Percentiles rank a stretch among this genome's conserved stretches.
phyloP scores from a whole-genome alignment of 1,140 invertebrate species.

The Drosophila mojavensis region DNA sequence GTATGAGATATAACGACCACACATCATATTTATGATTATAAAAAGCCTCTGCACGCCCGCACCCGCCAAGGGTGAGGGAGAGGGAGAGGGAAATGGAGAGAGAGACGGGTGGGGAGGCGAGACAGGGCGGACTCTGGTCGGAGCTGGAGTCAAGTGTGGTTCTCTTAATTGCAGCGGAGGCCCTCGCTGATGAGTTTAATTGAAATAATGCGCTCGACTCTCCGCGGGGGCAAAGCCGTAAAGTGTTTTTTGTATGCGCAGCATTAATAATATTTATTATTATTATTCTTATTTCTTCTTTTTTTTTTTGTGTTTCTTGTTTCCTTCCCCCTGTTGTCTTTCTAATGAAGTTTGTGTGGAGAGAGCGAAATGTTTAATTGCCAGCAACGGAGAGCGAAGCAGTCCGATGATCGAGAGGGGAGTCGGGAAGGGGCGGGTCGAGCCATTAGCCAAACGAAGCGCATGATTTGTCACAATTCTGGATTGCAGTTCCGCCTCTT shows the following conservation, averaged over 20 bases:
- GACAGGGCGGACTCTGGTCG: not conserved
- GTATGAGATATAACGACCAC: constrained; percentile 37
- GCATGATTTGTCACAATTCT: constrained; percentile 67
- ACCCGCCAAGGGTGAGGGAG: constrained; percentile 11
- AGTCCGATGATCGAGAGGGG: not conserved
- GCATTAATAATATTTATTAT: constrained; percentile 75
- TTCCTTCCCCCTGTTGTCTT: constrained; percentile 33
- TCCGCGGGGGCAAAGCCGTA: constrained; percentile 42
- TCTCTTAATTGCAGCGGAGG: constrained; percentile 70
- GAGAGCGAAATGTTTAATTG: constrained; percentile 65
- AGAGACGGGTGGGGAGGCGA: not conserved
- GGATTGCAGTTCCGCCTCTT: constrained; percentile 29
- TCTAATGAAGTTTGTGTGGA: constrained; percentile 63
- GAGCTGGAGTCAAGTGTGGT: constrained; percentile 63
- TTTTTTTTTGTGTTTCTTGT: not conserved
- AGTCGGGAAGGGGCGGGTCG: not conserved
- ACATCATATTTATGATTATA: constrained; percentile 66
- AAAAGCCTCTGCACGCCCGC: constrained; percentile 49
- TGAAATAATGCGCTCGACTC: constrained; percentile 73
- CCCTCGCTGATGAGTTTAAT: constrained; percentile 77
- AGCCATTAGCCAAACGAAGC: constrained; percentile 64
- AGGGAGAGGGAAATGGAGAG: not conserved
- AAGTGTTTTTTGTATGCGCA: constrained; percentile 35
- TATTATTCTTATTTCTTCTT: constrained; percentile 10
- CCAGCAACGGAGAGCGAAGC: constrained; percentile 20